These are phyloP conservation scores for Ariolimax columbianus DNA, from an alignment of 2,888 invertebrate species.

Conservation along the genomic window DNA sequence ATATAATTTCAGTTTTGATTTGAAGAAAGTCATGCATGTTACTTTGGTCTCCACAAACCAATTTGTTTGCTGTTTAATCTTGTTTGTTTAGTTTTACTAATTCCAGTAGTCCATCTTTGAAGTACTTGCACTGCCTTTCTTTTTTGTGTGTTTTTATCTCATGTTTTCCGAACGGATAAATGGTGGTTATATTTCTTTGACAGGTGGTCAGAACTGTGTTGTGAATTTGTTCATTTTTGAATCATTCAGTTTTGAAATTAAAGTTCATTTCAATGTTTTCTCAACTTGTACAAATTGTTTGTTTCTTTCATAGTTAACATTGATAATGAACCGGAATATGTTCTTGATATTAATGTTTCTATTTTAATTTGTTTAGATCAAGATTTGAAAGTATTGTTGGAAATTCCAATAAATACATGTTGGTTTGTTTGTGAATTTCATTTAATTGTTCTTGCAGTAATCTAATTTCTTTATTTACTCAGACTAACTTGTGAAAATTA, in stretches of 20 bases:
- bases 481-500: too few relatives aligned
- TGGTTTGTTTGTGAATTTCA: not conserved
- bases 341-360: not conserved
- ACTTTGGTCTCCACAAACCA: too few relatives aligned
- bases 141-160: not conserved
- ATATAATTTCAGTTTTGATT: too few relatives aligned
- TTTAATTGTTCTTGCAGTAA: not conserved
- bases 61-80: not conserved
- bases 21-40: too few relatives aligned
- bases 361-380: not conserved
- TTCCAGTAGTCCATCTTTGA: conserved; percentile 21
- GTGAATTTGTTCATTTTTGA: not conserved
- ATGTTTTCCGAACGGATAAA: not conserved
- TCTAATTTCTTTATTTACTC: not conserved
- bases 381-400: not conserved
- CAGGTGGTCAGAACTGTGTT: not conserved
- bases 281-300: not conserved
- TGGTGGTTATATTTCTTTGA: not conserved
- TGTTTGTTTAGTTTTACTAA: not conserved
- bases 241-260: not conserved
- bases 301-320: not conserved
- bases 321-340: too few relatives aligned
- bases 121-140: conserved; percentile 23
- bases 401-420: conserved; percentile 3
- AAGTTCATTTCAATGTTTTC: not conserved